Base-by-base conservation (phyloP, 1,140 invertebrate species). In the Mycetomoellerius zeteki region DNA sequence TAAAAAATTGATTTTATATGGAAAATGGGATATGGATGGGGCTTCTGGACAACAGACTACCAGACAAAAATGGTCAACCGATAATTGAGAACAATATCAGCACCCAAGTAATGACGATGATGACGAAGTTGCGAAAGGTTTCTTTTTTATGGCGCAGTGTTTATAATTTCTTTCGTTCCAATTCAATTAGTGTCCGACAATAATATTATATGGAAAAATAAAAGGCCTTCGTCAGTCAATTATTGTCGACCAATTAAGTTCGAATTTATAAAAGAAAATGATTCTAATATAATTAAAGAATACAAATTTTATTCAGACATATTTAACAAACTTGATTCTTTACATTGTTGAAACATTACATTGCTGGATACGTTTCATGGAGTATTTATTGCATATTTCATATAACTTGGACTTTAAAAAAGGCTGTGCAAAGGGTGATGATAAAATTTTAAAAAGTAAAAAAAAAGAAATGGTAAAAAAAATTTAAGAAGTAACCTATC, bases 11-110 rank as follows among this genome's bases (percentile, higher is more conserved):
- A 12, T 30, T 56, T 56, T 73, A 56, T 21, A 73, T 73, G 71
- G 71, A 56, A 62, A 73, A 16, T 73, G 27, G 71, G 8, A 8
- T 14, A 73, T 73, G 52, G 50, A 56, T 73, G 71, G 24, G 1
- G 50, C 19, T 33, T 73, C 71, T 7, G 50, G 50, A 6, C 47
- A 73, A 8, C 71, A 73, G 54, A 73, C 19, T 2, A 73, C 71
- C 7, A 72, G 47, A 54, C 69, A 72, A 72, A 72, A 72, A 12
- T 72, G 69, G 24, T 33, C 47, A 37, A 37, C 37, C 8, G 37
- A 8, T 5, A 14, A 69, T 69, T 37, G 24, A 12, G 54, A 72
- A 19, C 2, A 30, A 30, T 1, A 30, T 52, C 21, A 71, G 8
- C 67, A 71, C 1, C 47, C 69, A 71, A 27, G 0, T 52, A 1